phyloP scores from a whole-genome alignment of 2,888 invertebrate species.

The Heliconius hortense region DNA sequence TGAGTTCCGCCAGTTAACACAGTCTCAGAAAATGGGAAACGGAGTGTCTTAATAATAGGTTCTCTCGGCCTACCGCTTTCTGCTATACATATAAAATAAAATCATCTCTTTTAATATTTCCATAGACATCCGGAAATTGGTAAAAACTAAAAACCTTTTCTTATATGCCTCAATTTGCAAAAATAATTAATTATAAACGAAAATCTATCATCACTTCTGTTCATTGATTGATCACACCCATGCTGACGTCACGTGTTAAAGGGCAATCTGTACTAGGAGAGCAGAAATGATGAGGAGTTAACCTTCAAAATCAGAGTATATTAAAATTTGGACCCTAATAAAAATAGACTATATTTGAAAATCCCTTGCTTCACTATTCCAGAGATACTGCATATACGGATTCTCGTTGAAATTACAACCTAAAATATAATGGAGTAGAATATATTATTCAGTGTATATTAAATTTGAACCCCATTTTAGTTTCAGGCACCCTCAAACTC shows the following conservation, averaged over 20 bases:
- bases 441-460: slow-evolving; percentile 7
- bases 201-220: neutral
- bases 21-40: neutral
- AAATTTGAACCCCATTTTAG: slow-evolving; percentile 27
- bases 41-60: neutral
- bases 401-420: slow-evolving; percentile 20
- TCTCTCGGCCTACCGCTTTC: too few relatives aligned
- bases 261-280: slow-evolving; percentile 65
- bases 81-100: too few relatives aligned
- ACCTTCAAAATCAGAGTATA: neutral
- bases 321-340: slow-evolving; percentile 18
- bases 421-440: neutral
- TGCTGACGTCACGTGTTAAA: slow-evolving; percentile 73
- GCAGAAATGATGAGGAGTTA: slow-evolving; percentile 51
- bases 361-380: slow-evolving; percentile 9
- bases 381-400: slow-evolving; percentile 28
- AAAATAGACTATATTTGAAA: slow-evolving; percentile 22
- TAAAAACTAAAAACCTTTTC: too few relatives aligned
- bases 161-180: neutral
- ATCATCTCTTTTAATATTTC: too few relatives aligned
- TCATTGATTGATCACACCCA: slow-evolving; percentile 25
- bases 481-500: slow-evolving; percentile 26
- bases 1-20: neutral
- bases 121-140: too few relatives aligned
- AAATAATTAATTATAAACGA: neutral